Conservation (phyloP, 37 sponge, comb jelly and placozoan species). For the Bolinopsis microptera region DNA sequence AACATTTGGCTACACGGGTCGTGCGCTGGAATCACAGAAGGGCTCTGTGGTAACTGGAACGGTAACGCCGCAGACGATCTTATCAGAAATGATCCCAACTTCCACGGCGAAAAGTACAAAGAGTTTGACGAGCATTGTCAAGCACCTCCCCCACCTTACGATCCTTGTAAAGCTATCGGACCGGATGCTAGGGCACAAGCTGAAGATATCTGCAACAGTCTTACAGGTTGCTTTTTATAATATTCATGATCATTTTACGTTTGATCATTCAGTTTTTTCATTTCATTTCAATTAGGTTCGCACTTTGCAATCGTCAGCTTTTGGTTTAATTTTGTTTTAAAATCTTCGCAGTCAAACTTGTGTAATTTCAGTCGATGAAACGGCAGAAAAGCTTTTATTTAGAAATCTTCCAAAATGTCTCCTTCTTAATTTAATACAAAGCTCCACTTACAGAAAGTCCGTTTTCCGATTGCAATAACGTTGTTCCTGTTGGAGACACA, state of each 20-base stretch:
- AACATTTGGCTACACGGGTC: constrained; percentile 46
- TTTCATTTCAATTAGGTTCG: neutral
- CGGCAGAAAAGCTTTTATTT: no score
- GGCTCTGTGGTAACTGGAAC: constrained; percentile 18
- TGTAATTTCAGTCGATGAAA: no score
- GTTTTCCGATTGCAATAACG: neutral
- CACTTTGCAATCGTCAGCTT: neutral
- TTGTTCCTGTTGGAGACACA: neutral
- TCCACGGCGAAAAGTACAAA: neutral
- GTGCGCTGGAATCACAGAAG: neutral
- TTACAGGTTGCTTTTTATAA: no score
- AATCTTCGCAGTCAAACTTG: no score
- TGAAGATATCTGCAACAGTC: neutral
- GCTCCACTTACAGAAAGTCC: neutral
- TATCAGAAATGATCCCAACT: neutral
- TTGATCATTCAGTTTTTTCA: neutral
- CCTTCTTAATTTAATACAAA: no score
- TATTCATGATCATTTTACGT: neutral
- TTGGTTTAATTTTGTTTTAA: neutral
- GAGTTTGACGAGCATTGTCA: constrained; percentile 14
- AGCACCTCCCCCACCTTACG: constrained; percentile 27
- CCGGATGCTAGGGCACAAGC: neutral
- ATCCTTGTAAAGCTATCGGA: constrained; percentile 3
- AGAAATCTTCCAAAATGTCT: no score
- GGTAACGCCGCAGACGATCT: neutral